These are phyloP conservation scores for Phorcus lineatus DNA, from an alignment of 2,888 invertebrate genomes.

Conservation along the genomic window DNA sequence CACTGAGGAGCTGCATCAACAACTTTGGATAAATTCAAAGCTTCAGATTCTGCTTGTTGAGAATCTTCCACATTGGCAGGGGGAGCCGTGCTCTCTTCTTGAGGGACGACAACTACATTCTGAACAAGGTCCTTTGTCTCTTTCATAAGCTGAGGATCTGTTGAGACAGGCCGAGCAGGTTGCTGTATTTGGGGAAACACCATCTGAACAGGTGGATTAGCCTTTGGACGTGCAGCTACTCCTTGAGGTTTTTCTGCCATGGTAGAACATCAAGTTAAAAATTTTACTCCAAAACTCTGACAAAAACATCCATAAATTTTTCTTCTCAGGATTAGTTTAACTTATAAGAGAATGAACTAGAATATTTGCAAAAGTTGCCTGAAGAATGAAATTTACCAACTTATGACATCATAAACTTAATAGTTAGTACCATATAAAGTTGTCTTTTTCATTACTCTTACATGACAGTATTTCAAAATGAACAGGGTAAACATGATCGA, in stretches of 20 bases:
- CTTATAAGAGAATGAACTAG: no score
- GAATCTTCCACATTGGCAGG: neutral
- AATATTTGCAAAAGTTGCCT: no score
- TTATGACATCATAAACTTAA: no score
- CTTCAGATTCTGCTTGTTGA: neutral
- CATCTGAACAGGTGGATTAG: constrained; percentile 44
- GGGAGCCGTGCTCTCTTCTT: neutral
- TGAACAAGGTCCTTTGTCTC: neutral
- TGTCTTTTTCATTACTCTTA: no score
- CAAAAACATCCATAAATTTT: no score
- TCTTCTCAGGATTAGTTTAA: no score
- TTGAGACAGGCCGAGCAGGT: neutral
- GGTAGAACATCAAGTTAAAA: neutral
- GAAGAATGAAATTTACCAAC: neutral
- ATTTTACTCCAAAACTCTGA: no score
- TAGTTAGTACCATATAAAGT: no score
- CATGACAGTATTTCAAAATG: no score
- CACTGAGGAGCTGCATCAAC: neutral
- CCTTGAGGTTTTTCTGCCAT: neutral
- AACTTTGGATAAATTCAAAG: neutral
- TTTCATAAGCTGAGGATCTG: neutral
- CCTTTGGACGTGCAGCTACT: neutral
- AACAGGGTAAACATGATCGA: no score
- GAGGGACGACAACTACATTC: neutral
- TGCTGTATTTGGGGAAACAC: constrained; percentile 44